Base-by-base conservation (phyloP, 2,888 invertebrate species). In the Synergus gifuensis region DNA sequence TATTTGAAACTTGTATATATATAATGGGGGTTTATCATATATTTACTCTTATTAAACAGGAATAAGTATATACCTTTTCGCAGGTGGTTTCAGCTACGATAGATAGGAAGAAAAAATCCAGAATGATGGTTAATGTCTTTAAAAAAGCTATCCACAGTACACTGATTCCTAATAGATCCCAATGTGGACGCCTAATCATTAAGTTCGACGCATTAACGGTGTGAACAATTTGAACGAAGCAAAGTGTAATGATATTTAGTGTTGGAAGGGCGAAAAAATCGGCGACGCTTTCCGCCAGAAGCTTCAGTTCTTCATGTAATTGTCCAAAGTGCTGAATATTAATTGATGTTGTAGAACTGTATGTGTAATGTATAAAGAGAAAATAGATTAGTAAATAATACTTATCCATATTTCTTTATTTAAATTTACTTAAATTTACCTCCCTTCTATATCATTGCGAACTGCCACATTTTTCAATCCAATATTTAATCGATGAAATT, bases 201-300 rank as follows among this genome's bases (percentile, higher is more conserved):
- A 49, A 28, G 46, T 16, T 14, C 16, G 22, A 16, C 2, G 7
- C 46, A 49, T 69, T 69, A 0, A 28, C 28, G 14, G 4, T 28
- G 28, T 69, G 69, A 16, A 69, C 46, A 28, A 28, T 69, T 69
- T 69, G 46, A n/a, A 69, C 46, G 28, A 69, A 69, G 9, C 11
- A 69, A 44, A 44, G 16, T 46, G 28, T 49, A 16, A 69, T 44
- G 2, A 28, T 16, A 49, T 11, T 69, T 49, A 69, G 46, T 49
- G 46, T 8, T 9, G 69, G 49, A 69, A 69, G 28, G 46, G 14
- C 16, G 4, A 69, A 69, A 4, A 69, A 69, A 49, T 69, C 46
- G 28, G 46, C 46, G 3, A 49, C 16, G 28, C 46, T 46, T 28
- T 69, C 69, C 28, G 46, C 28, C 28, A 49, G 46, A 16, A 7